phyloP scores from a whole-genome alignment of 2,888 invertebrate genomes.

The Eupithecia subumbrata region DNA sequence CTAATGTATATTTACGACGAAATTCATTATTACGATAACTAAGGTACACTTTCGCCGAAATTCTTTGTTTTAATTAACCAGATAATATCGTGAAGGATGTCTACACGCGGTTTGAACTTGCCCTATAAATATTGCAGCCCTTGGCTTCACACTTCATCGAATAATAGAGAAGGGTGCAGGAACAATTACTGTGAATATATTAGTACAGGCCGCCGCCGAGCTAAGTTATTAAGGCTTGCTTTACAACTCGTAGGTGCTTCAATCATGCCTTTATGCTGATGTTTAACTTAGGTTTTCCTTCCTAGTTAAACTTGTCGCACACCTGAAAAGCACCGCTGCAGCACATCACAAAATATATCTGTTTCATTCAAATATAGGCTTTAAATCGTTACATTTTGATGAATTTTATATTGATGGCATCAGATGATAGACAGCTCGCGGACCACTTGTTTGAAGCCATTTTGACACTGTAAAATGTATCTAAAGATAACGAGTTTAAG shows the following conservation, averaged over 20 bases:
- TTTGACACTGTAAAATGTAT: no score
- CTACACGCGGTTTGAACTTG: slow-evolving; percentile 63
- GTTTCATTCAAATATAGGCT: no score
- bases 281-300: background rate
- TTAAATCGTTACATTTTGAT: no score
- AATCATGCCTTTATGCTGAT: background rate
- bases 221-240: slow-evolving; percentile 54
- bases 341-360: no score
- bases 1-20: slow-evolving; percentile 1
- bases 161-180: slow-evolving; percentile 70
- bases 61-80: slow-evolving; percentile 60
- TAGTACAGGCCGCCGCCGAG: slow-evolving; percentile 58
- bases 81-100: slow-evolving; percentile 66
- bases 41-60: slow-evolving; percentile 47
- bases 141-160: slow-evolving; percentile 77
- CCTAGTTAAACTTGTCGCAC: background rate
- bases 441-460: no score
- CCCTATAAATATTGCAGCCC: slow-evolving; percentile 66
- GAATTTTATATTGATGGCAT: no score
- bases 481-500: no score
- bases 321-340: no score
- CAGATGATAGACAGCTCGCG: no score
- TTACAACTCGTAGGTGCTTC: slow-evolving; percentile 18
- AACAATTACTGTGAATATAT: slow-evolving; percentile 76
- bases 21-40: slow-evolving; percentile 6